Conservation (phyloP, 2,888 invertebrate genomes). For the Diachrysia chrysitis region DNA sequence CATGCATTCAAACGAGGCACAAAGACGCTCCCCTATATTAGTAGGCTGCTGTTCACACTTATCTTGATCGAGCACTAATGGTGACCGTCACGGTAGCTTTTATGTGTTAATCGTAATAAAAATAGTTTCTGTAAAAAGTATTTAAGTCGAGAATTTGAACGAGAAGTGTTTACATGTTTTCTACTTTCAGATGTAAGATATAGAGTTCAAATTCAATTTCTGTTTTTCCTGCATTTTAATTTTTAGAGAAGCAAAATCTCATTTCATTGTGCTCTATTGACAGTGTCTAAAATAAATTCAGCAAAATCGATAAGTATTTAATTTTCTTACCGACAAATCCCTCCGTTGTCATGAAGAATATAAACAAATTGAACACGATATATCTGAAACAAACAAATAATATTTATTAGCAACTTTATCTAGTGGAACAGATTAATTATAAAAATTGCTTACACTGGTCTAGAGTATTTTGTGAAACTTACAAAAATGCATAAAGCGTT, state of each 20-base stretch:
- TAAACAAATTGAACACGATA: slow-evolving; percentile 25
- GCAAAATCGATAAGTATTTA: not conserved
- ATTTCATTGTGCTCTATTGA: no score
- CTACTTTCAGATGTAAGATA: not conserved
- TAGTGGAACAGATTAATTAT: no score
- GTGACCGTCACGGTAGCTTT: slow-evolving; percentile 79
- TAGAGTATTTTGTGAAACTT: no score
- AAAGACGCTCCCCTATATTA: slow-evolving; percentile 77
- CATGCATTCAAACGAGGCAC: slow-evolving; percentile 65
- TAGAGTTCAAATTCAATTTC: not conserved
- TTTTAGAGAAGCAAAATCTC: no score
- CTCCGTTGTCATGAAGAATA: slow-evolving; percentile 9
- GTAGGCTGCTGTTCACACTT: slow-evolving; percentile 71
- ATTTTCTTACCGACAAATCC: slow-evolving; percentile 27
- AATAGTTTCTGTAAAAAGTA: slow-evolving; percentile 32
- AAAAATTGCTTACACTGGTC: no score
- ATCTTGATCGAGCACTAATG: slow-evolving; percentile 82
- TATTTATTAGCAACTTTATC: not conserved
- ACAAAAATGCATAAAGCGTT: no score
- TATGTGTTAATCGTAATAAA: slow-evolving; percentile 54
- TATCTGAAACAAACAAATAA: slow-evolving; percentile 48
- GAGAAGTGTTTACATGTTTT: not conserved
- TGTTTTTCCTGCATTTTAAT: no score
- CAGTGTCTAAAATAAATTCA: no score
- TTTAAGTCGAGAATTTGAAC: slow-evolving; percentile 10